These are phyloP conservation scores for Heliopora coerulea DNA, from an alignment of 92 coral and sea anemone genomes.

Conservation along the genomic window DNA sequence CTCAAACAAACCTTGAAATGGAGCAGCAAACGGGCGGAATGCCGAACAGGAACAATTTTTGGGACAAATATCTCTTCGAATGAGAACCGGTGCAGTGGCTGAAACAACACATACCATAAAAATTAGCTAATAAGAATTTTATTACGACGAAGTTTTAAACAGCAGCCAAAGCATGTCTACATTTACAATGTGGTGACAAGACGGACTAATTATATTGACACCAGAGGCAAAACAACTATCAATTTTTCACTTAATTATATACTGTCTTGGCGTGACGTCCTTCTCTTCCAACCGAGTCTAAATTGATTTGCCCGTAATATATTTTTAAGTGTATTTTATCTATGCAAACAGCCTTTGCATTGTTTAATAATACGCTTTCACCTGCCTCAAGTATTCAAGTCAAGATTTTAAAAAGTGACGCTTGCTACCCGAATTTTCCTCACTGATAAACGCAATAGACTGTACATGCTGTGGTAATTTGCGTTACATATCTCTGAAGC, in stretches of 20 bases:
- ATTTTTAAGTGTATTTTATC: slow-evolving; percentile 49
- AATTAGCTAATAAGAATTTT: neutral
- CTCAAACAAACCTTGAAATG: slow-evolving; percentile 36
- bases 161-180: neutral
- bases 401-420: slow-evolving; percentile 38
- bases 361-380: slow-evolving; percentile 46
- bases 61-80: slow-evolving; percentile 27
- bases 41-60: slow-evolving; percentile 91
- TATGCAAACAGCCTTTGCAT: slow-evolving; percentile 46
- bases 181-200: slow-evolving; percentile 30
- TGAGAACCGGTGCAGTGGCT: slow-evolving; percentile 20
- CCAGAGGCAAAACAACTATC: slow-evolving; percentile 40
- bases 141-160: neutral
- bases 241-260: slow-evolving; percentile 37
- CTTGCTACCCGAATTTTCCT: neutral
- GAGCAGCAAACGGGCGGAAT: slow-evolving; percentile 75
- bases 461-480: neutral
- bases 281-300: slow-evolving; percentile 37
- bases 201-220: slow-evolving; percentile 37
- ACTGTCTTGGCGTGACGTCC: slow-evolving; percentile 39
- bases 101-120: neutral
- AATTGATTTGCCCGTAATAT: slow-evolving; percentile 45
- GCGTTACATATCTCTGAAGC: neutral
- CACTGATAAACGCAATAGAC: neutral
- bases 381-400: slow-evolving; percentile 30